Evolutionary conservation across 2,888 invertebrate genomes (phyloP).

Genomic region (Parapristionchus giblindavisi): DNA sequence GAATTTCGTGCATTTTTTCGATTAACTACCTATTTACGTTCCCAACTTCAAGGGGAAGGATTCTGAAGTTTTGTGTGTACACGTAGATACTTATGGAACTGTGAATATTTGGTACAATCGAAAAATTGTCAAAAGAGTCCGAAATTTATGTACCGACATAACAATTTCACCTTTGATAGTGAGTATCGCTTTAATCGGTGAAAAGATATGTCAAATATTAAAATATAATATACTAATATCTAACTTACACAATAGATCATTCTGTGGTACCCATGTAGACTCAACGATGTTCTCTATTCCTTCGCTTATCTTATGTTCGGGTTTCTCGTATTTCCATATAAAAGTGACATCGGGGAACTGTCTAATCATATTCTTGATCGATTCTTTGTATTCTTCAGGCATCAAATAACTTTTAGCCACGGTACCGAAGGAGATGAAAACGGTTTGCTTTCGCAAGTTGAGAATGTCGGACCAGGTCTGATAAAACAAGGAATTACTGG

Average conservation of each 20-base stretch:
- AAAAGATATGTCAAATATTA: not conserved
- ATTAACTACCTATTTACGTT: no score
- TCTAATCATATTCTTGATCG: conserved; percentile 42
- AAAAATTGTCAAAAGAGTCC: no score
- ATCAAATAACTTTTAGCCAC: conserved; percentile 29
- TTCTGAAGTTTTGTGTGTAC: no score
- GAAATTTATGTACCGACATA: no score
- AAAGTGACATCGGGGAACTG: conserved; percentile 36
- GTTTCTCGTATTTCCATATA: conserved; percentile 39
- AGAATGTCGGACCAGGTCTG: conserved; percentile 34
- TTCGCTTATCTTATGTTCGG: conserved; percentile 25
- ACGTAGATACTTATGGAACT: no score
- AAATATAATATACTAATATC: not conserved
- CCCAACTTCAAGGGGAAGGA: no score
- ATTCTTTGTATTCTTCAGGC: conserved; percentile 40
- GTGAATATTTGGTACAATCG: no score
- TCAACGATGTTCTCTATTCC: conserved; percentile 34
- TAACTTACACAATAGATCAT: conserved; percentile 35
- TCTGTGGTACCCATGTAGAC: conserved; percentile 31
- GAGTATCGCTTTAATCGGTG: not conserved
- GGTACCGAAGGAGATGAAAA: conserved; percentile 26
- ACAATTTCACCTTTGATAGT: not conserved
- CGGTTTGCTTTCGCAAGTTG: conserved; percentile 6
- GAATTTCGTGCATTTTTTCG: no score
- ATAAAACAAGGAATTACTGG: not conserved